These are phyloP conservation scores for Atta colombica DNA, from an alignment of 1,140 invertebrate species.

Conservation along the genomic window DNA sequence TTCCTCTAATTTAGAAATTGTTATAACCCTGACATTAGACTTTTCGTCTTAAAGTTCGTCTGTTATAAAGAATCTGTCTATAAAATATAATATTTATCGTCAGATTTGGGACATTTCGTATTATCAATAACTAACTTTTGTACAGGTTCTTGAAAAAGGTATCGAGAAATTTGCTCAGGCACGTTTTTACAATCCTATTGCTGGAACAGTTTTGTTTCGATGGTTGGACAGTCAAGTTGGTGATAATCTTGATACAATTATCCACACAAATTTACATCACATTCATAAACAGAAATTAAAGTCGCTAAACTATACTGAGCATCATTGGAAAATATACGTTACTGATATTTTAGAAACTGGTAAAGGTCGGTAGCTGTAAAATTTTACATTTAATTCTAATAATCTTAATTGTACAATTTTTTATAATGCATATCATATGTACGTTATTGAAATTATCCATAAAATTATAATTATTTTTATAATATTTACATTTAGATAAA, in stretches of 20 bases:
- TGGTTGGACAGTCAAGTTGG: slow-evolving; percentile 90
- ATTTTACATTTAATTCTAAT: slow-evolving; percentile 8
- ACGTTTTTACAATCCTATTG: slow-evolving; percentile 92
- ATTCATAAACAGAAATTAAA: slow-evolving; percentile 84
- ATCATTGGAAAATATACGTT: slow-evolving; percentile 96
- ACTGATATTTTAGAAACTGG: slow-evolving; percentile 95
- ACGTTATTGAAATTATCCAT: not conserved
- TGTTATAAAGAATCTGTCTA: not conserved
- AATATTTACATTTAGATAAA: slow-evolving; percentile 83
- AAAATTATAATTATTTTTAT: not conserved
- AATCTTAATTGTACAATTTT: not conserved
- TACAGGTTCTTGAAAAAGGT: slow-evolving; percentile 88
- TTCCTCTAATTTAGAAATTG: no score
- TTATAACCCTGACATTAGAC: no score
- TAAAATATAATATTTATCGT: not conserved
- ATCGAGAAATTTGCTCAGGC: slow-evolving; percentile 94
- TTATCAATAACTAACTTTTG: not conserved
- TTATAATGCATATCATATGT: not conserved
- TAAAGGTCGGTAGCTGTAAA: slow-evolving; percentile 86
- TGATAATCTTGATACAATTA: slow-evolving; percentile 91
- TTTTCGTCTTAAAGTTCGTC: no score
- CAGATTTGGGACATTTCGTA: no score
- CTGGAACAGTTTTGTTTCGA: slow-evolving; percentile 93
- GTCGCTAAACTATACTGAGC: slow-evolving; percentile 88
- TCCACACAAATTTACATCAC: slow-evolving; percentile 91